Conservation (phyloP, 2,888 invertebrate species). For the Agrotis ipsilon region DNA sequence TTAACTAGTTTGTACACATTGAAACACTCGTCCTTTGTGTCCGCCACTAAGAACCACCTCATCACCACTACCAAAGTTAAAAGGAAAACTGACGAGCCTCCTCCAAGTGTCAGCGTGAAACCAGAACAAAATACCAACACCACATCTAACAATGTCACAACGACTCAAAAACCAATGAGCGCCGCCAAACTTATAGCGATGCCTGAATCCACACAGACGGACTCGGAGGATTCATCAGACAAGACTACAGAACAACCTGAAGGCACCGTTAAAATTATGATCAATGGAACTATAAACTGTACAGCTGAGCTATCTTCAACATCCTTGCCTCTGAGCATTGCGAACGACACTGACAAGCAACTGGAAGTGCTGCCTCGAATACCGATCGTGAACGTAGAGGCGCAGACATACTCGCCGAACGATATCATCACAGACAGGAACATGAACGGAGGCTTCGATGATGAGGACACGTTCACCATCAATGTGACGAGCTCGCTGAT, state of each 20-base stretch:
- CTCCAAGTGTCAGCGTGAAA: conserved; percentile 55
- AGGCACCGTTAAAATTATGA: conserved; percentile 80
- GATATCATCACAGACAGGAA: conserved; percentile 86
- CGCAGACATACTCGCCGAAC: conserved; percentile 79
- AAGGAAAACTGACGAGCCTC: conserved; percentile 79
- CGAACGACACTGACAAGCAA: conserved; percentile 75
- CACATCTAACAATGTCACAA: conserved; percentile 54
- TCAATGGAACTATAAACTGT: conserved; percentile 88
- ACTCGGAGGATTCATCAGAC: conserved; percentile 52
- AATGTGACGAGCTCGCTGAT: conserved; percentile 90
- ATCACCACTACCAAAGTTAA: conserved; percentile 81
- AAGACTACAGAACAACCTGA: conserved; percentile 80
- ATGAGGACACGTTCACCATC: conserved; percentile 90
- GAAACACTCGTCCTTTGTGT: conserved; percentile 69
- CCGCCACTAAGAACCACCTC: conserved; percentile 70
- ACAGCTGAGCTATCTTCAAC: conserved; percentile 87
- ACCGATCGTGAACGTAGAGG: conserved; percentile 78
- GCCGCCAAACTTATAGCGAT: conserved; percentile 59
- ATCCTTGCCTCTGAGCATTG: conserved; percentile 77
- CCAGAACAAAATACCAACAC: conserved; percentile 51
- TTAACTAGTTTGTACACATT: conserved; percentile 67
- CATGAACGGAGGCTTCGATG: conserved; percentile 80
- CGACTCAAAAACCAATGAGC: conserved; percentile 57
- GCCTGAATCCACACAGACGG: conserved; percentile 43
- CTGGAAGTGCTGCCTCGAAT: conserved; percentile 75